Base-by-base conservation (phyloP, 2,888 invertebrate genomes). In the Cerastoderma edule region DNA sequence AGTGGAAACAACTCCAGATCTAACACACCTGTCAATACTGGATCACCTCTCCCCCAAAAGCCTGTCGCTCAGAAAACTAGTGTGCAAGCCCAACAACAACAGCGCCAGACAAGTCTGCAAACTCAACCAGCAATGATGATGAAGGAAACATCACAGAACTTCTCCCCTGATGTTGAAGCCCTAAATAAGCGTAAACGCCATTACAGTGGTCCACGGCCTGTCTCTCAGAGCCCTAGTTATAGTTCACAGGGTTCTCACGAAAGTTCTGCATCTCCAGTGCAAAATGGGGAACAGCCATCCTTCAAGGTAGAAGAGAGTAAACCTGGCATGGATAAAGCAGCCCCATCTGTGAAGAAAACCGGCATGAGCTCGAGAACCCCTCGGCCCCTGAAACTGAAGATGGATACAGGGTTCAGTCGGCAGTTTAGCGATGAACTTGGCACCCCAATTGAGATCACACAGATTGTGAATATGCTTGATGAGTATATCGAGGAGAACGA, bases 351-450 rank as follows among this genome's bases (percentile, higher is more conserved):
- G 16, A 65, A 39, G 16, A 71, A 54, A 24, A 22, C 56, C 24
- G 60, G 65, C 30, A 64, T 54, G 13, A 72, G 48, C 30, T 68
- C 54, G 6, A 69, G 60, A 39, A 63, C 63, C 13, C 73, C 68
- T 32, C 65, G 66, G 30, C 72, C 60, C 33, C 67, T 87, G 48
- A 80, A 72, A 53, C 69, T 87, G 46, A 80, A 83, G 27, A 78
- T 78, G 0, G 77, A 83, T 19, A 90, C 90, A 28, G 90, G 90
- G 19, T 90, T 89, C 71, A 89, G 89, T 72, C 75, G 88, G 2
- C 89, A 89, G 84, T 89, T 87, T 67, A 89, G 88, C 75, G 90
- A 90, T 72, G 89, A 89, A 56, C 75, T 89, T 24, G 87, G 87
- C 46, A 89, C 89, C 19, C 90, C 90, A 24, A 88, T 89, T 35